phyloP scores from a whole-genome alignment of 2,888 invertebrate genomes.

The Cataglyphis cursor region DNA sequence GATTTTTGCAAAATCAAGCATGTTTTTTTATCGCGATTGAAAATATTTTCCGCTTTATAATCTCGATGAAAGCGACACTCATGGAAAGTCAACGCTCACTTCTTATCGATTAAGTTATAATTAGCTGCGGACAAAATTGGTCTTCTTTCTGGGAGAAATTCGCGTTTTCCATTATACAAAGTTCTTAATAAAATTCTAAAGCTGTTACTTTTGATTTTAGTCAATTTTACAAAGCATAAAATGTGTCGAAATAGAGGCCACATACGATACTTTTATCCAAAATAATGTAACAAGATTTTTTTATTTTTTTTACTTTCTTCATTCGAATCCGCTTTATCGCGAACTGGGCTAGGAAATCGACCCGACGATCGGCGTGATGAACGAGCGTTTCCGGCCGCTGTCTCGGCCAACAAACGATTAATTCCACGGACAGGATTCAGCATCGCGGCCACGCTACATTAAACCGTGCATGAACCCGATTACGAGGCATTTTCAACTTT shows the following conservation, averaged over 20 bases:
- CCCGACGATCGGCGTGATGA: constrained; percentile 67
- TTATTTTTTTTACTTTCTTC: not conserved
- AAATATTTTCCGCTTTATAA: constrained; percentile 20
- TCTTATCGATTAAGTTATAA: constrained; percentile 36
- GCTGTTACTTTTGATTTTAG: not conserved
- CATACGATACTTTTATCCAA: not conserved
- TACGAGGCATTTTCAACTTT: constrained; percentile 34
- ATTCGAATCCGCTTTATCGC: constrained; percentile 32
- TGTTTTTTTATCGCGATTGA: not conserved
- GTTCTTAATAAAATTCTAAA: constrained; percentile 17
- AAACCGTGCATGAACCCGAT: constrained; percentile 67
- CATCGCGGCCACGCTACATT: constrained; percentile 58
- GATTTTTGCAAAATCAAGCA: not conserved
- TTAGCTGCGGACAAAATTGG: constrained; percentile 14
- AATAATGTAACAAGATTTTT: not conserved
- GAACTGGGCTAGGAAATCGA: not conserved
- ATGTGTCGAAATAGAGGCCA: not conserved
- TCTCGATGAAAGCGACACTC: not conserved
- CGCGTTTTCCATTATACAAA: not conserved
- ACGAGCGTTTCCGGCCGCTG: constrained; percentile 72
- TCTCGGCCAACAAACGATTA: constrained; percentile 71
- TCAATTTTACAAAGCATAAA: constrained; percentile 19
- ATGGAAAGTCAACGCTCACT: constrained; percentile 29
- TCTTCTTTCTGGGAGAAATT: not conserved
- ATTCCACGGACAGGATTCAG: constrained; percentile 68